These are phyloP conservation scores for Idaea biselata DNA, from an alignment of 2,888 invertebrate genomes.

Conservation along the genomic window DNA sequence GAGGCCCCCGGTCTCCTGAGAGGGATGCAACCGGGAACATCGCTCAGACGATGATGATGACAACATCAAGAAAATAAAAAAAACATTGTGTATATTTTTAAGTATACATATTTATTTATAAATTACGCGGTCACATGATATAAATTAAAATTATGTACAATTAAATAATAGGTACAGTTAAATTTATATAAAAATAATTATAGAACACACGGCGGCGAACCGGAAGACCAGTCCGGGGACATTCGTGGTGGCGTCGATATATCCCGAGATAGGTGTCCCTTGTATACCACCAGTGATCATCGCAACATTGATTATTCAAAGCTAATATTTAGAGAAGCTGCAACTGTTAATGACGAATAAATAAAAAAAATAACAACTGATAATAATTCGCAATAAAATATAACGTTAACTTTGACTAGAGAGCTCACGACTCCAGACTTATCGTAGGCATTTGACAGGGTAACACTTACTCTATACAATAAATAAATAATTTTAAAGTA, in stretches of 20 bases:
- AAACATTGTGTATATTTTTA: slow-evolving; percentile 50
- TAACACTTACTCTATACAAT: slow-evolving; percentile 73
- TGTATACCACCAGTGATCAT: slow-evolving; percentile 37
- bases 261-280: slow-evolving; percentile 38
- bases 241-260: slow-evolving; percentile 62
- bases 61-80: slow-evolving; percentile 42
- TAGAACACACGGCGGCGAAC: slow-evolving; percentile 32
- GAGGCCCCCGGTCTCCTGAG: too few relatives aligned
- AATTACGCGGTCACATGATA: slow-evolving; percentile 78
- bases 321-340: slow-evolving; percentile 66
- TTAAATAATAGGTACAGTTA: slow-evolving; percentile 72
- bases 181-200: slow-evolving; percentile 75
- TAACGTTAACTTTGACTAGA: slow-evolving; percentile 75
- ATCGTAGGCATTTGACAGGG: slow-evolving; percentile 73
- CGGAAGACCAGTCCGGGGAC: slow-evolving; percentile 37
- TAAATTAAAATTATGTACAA: slow-evolving; percentile 79
- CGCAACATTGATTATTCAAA: slow-evolving; percentile 70
- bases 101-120: slow-evolving; percentile 79
- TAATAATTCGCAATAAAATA: slow-evolving; percentile 58
- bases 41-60: too few relatives aligned
- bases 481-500: slow-evolving; percentile 64
- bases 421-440: slow-evolving; percentile 59
- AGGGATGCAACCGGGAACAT: too few relatives aligned
- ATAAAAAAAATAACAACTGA: slow-evolving; percentile 57
- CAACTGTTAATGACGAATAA: slow-evolving; percentile 65